Base-by-base conservation (phyloP, 2,888 invertebrate species). In the Taphrorychus bicolor region DNA sequence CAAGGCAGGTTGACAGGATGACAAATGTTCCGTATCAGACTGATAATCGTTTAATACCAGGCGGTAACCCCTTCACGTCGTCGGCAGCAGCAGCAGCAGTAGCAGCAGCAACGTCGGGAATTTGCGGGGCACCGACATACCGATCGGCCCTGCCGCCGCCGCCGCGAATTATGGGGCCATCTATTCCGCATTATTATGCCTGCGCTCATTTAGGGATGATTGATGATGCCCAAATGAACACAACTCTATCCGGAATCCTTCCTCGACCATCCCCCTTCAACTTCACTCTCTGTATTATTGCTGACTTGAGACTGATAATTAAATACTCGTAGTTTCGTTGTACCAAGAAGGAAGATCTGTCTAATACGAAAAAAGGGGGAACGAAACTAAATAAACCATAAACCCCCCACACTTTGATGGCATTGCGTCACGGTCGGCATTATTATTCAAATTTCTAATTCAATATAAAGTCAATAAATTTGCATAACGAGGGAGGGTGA, bases 381-480 rank as follows among this genome's bases (percentile, higher is more conserved):
- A 7, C 51, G 19, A 1, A 45, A 22, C 74, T 77, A 79, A 79
- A 78, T 77, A 79, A 80, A 76, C 77, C 79, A 77, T 81, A 79
- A 81, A 81, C 79, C 80, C 81, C 80, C 80, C 80, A 75, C 76
- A 80, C 79, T 78, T 77, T 76, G 77, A 76, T 51, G 14, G 54
- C 78, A 76, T 78, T 80, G 76, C 82, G 81, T 81, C 81, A 81
- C 77, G 77, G 78, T 77, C 79, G 72, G 79, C 58, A 82, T 82
- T 82, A 81, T 82, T 82, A 82, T 82, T 82, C 82, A 82, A 82
- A 82, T 82, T 82, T 81, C 81, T 82, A 82, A 82, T 82, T 82
- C 82, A 82, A 82, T 82, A 82, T 81, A 79, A 80, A 81, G 81
- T 79, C 78, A 78, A 81, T 80, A 80, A 81, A 82, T 82, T 82